phyloP scores from a whole-genome alignment of 2,113 vertebrate genomes.

The Melospiza melodia region DNA sequence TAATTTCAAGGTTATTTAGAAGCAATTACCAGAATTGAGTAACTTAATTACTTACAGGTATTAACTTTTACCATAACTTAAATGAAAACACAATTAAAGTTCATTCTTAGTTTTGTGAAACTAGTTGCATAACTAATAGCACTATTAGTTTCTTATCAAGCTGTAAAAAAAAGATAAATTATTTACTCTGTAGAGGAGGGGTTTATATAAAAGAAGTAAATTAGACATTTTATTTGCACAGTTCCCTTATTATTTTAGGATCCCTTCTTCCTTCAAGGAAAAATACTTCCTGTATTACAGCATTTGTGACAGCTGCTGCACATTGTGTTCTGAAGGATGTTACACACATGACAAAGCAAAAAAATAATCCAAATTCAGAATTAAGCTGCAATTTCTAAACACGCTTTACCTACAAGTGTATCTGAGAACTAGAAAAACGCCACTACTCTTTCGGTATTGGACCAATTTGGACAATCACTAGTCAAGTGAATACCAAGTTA shows the following conservation, averaged over 20 bases:
- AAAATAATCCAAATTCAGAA: neutral
- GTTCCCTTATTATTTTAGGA: neutral
- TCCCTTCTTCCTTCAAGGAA: neutral
- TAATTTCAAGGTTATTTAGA: neutral
- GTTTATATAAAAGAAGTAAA: neutral
- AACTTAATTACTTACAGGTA: neutral
- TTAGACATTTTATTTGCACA: neutral
- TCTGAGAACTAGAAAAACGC: neutral
- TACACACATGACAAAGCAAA: neutral
- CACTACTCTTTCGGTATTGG: neutral
- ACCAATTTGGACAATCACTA: neutral
- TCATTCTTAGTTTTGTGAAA: neutral
- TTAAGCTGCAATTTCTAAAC: neutral
- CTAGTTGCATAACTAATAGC: neutral
- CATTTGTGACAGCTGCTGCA: neutral
- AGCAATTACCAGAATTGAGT: neutral
- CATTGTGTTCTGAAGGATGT: neutral
- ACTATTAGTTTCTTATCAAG: neutral
- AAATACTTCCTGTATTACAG: neutral
- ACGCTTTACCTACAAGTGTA: neutral
- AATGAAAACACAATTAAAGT: neutral
- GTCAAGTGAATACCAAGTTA: neutral
- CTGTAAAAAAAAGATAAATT: neutral
- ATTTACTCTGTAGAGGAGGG: neutral
- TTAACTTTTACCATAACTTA: neutral